These are phyloP conservation scores for Vireo altiloquus DNA, from an alignment of 2,113 vertebrate species.

Conservation along the genomic window DNA sequence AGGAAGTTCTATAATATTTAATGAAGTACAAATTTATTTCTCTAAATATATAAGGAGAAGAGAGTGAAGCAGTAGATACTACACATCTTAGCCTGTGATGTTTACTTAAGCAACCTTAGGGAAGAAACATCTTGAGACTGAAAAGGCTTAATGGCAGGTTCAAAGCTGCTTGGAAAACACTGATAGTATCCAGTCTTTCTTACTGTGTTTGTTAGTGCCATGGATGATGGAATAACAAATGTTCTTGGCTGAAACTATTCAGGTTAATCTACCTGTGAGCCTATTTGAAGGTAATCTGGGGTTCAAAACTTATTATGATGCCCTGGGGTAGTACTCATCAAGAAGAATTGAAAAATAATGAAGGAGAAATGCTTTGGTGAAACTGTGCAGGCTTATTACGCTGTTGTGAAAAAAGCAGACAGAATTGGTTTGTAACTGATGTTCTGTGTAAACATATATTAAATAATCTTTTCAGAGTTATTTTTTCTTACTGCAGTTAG, in stretches of 20 bases:
- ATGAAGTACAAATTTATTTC: background rate
- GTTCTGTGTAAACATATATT: background rate
- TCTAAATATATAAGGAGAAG: background rate
- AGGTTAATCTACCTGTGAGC: background rate
- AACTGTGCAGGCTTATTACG: background rate
- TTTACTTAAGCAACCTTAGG: background rate
- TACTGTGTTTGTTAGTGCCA: background rate
- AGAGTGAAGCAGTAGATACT: background rate
- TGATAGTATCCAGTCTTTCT: background rate
- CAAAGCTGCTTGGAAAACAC: background rate
- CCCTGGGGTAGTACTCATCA: background rate
- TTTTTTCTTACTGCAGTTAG: background rate
- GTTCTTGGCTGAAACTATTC: background rate
- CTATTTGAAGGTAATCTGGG: background rate
- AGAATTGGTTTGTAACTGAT: background rate
- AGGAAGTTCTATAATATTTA: background rate
- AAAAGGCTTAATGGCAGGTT: background rate
- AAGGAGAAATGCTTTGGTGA: background rate
- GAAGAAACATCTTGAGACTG: background rate
- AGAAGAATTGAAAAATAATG: background rate
- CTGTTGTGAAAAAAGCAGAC: background rate
- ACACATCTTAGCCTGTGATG: rapidly evolving
- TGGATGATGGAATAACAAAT: background rate
- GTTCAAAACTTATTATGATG: background rate
- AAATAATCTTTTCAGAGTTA: rapidly evolving